Evolutionary conservation across 1,140 invertebrate species (phyloP), one percentile per base, ranked within the genome.

Genomic region (Drosophila sulfurigaster): DNA sequence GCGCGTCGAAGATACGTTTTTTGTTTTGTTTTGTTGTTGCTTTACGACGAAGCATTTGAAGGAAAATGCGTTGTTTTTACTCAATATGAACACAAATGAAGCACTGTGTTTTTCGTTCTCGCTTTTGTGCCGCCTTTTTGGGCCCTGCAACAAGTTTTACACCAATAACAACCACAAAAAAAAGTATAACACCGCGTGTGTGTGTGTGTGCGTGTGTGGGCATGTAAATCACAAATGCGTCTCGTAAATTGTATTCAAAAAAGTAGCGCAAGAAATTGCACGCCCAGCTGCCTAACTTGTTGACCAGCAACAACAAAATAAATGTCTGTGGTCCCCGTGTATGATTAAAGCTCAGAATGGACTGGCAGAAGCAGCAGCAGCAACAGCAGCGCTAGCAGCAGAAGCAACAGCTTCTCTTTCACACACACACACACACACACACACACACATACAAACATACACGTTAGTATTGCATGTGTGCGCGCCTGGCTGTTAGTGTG

Each of bases 301-400:
- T 75, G 72, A 63, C 58, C 72, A 75, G 72, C 80, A 82, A 82
- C 80, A 82, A 82, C 80, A 82, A 78, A 71, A 63, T 74, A 68
- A 68, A 60, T 46, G 75, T 68, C 71, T 62, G 75, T 43, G 51
- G 54, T 57, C 54, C 54, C 67, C 75, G 79, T 64, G 68, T 79
- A 74, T 88, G 83, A 86, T 82, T 86, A 80, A 88, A 79, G 82
- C 82, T 82, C 79, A 69, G 78, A 72, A 77, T 79, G 82, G 56
- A 88, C 76, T 76, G 82, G 51, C 76, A 32, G 15, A 62, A 35
- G 7, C 16, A 41, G 16, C 59, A 4, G 35, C 68, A 8, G 3
- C 41, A 59, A 25, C 59, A 20, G 11, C 45, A 32, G 35, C 41
- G 51, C 28, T 2, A 15, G 15, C 48, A 49, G 20, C 52, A 28